These are phyloP conservation scores for Sarcoramphus papa DNA, from an alignment of 2,797 vertebrate genomes.

Conservation along the genomic window DNA sequence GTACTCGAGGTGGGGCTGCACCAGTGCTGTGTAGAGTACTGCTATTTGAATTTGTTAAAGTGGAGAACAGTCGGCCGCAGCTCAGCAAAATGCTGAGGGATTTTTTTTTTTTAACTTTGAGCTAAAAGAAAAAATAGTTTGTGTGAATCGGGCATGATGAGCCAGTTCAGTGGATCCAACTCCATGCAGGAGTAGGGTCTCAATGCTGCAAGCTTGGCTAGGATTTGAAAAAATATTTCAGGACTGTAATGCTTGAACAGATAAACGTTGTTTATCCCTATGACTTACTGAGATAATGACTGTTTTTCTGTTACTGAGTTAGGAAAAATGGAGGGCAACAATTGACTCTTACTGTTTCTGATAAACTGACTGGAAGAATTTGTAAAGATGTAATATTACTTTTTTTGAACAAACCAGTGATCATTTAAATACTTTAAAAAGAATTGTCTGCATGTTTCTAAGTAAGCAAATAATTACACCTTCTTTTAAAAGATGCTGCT, in stretches of 20 bases:
- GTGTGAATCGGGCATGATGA: not conserved
- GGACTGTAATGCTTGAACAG: not conserved
- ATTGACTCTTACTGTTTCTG: not conserved
- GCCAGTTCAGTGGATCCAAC: not conserved
- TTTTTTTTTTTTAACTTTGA: not conserved
- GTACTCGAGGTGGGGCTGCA: not conserved
- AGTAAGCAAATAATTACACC: not conserved
- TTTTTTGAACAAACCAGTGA: not conserved
- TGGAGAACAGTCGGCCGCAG: not conserved
- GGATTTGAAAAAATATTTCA: not conserved
- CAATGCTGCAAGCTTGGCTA: not conserved
- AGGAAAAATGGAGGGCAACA: not conserved
- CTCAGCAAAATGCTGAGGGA: not conserved
- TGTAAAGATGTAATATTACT: not conserved
- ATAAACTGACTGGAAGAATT: not conserved
- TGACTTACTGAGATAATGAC: not conserved
- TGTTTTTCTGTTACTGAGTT: not conserved
- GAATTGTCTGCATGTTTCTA: not conserved
- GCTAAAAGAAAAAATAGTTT: not conserved
- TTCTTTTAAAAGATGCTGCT: not conserved
- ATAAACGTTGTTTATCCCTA: not conserved
- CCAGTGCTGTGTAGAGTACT: too few species aligned
- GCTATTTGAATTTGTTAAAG: not conserved
- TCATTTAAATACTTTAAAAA: not conserved
- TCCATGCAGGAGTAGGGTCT: not conserved